Evolutionary conservation across 1,140 invertebrate genomes (phyloP).

Genomic region (Drosophila trapezifrons): DNA sequence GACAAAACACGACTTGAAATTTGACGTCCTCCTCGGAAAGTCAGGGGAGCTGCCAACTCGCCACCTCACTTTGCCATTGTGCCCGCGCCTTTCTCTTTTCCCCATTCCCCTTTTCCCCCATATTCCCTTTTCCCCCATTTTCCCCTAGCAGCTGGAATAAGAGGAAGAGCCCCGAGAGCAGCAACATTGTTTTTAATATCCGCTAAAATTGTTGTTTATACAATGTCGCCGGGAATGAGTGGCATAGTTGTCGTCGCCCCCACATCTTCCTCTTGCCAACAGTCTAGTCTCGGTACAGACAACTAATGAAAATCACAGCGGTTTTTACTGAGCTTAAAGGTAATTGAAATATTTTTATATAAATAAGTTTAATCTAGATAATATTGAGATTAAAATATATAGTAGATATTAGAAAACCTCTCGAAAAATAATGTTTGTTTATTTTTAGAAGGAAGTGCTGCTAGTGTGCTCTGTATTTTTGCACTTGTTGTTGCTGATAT

Average conservation of each 20-base stretch:
- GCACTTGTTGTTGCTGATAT: slow-evolving; percentile 7
- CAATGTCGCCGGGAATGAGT: slow-evolving; percentile 72
- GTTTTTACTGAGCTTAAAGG: too few species aligned
- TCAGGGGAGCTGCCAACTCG: slow-evolving; percentile 13
- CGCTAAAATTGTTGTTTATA: slow-evolving; percentile 82
- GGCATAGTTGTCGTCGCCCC: slow-evolving; percentile 48
- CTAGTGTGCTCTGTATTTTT: neutral
- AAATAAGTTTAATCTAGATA: too few species aligned
- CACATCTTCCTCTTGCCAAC: slow-evolving; percentile 7
- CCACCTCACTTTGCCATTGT: slow-evolving; percentile 10
- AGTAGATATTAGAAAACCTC: too few species aligned
- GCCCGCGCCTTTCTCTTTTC: neutral
- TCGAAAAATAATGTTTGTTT: too few species aligned
- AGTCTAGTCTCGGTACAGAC: neutral
- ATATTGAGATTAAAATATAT: too few species aligned
- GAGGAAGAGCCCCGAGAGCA: slow-evolving; percentile 48
- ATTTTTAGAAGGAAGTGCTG: neutral
- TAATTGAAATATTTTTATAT: too few species aligned
- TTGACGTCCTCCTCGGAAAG: slow-evolving; percentile 52
- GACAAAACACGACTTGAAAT: slow-evolving; percentile 77
- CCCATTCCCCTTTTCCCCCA: neutral
- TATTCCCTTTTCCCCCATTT: neutral
- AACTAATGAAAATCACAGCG: neutral
- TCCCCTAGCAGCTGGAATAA: slow-evolving; percentile 14
- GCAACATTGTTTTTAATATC: slow-evolving; percentile 83